Percentiles rank a stretch among this genome's conserved stretches.
Evolutionary conservation across 2,113 vertebrate species (phyloP).

Genomic region (Bathybates hornii): DNA sequence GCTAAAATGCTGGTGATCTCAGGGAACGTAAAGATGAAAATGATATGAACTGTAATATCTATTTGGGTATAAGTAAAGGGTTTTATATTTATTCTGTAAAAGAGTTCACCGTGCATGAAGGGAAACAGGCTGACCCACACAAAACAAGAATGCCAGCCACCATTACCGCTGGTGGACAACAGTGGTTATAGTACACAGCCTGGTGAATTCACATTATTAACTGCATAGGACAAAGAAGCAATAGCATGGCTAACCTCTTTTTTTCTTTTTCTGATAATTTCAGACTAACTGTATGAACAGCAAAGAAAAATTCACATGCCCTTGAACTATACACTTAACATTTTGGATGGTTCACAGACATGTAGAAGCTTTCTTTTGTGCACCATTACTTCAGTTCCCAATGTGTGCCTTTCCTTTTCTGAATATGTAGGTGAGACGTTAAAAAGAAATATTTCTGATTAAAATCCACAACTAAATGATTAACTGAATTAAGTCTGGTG

Average conservation of each 20-base stretch:
- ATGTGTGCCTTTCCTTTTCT: not conserved
- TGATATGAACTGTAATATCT: not conserved
- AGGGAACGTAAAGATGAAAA: not conserved
- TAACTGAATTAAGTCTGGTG: slow-evolving; percentile 22
- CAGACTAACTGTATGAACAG: slow-evolving; percentile 43
- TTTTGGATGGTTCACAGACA: slow-evolving; percentile 6
- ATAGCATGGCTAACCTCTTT: not conserved
- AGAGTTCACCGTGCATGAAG: not conserved
- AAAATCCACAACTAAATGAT: slow-evolving; percentile 33
- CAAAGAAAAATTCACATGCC: slow-evolving; percentile 32
- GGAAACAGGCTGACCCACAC: not conserved
- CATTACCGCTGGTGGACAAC: slow-evolving; percentile 35
- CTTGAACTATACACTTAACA: not conserved
- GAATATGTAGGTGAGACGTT: slow-evolving; percentile 9
- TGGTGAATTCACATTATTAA: slow-evolving; percentile 39
- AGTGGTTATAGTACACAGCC: slow-evolving; percentile 2
- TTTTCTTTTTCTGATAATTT: slow-evolving; percentile 32
- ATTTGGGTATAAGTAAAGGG: not conserved
- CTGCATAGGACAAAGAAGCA: not conserved
- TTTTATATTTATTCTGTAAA: not conserved
- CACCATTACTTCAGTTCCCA: not conserved
- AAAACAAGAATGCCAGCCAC: not conserved
- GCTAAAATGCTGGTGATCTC: not conserved
- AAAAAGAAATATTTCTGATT: slow-evolving; percentile 8
- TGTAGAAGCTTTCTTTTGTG: not conserved